Evolutionary conservation across 1,140 invertebrate genomes (phyloP), one percentile per base, ranked within the genome.

Genomic region (Zophobas atratus): DNA sequence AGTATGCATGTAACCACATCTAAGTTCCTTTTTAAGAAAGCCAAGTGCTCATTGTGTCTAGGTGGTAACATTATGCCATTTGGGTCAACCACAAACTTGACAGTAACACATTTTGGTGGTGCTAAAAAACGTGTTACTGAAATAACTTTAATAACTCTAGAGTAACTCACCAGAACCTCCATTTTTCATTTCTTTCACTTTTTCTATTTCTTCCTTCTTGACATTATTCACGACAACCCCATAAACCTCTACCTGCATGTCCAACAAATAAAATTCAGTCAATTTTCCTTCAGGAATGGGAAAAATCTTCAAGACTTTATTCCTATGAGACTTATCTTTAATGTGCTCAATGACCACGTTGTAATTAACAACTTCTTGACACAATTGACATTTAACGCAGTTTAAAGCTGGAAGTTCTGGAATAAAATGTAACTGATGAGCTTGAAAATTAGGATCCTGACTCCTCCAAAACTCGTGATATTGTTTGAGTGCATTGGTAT

Each of bases 381-480:
- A 74, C 32, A 82, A 39, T 46, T 32, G 39, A 77, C 81, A 82
- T 67, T 41, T 76, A 8, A 81, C 6, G 35, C 41, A 43, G 32
- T 33, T 74, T 1, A 41, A 34, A 2, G n/a, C 72, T 60, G 32
- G n/a, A 2, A 67, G 75, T 46, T 46, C 43, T 36, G 80, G 75
- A 49, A 48, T 60, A 72, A 83, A 80, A 71, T 81, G 80, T 6
- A 83, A 78, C 76, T 84, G 82, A 57, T 84, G 82, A 6, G 80
- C 73, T 51, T 84, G 82, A 74, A 70, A 77, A 1, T n/a, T 2
- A 1, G 67, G 60, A 1, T 82, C 81, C 57, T 80, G 57, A 51
- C 77, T 81, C 0, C 74, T 34, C 74, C 79, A 84, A 38, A 79
- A 77, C 6, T 81, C 77, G 39, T 84, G 82, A 46, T 80, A 84